phyloP scores from a whole-genome alignment of 2,888 invertebrate genomes.

The Himalopsyche kuldschensis region DNA sequence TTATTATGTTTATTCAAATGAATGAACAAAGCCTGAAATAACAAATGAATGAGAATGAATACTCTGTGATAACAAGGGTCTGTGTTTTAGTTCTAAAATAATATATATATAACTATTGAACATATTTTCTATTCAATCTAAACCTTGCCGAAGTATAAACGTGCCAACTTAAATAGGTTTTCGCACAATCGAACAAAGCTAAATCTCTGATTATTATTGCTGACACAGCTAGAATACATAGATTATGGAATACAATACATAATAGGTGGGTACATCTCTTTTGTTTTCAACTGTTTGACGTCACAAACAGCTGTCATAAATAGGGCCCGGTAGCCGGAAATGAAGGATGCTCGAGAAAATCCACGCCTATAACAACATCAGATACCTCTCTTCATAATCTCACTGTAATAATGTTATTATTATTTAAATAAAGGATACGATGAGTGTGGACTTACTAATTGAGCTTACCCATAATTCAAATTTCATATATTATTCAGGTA shows the following conservation, averaged over 20 bases:
- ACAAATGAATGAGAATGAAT: too few species aligned
- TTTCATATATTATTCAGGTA: too few species aligned
- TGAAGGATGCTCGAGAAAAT: neutral
- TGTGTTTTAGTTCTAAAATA: too few species aligned
- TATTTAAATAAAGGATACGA: neutral
- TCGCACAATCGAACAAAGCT: neutral
- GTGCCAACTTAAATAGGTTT: too few species aligned
- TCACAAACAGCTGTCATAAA: neutral
- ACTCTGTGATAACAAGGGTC: too few species aligned
- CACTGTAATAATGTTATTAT: neutral
- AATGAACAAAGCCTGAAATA: too few species aligned
- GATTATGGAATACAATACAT: neutral
- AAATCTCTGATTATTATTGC: neutral
- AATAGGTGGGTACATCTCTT: neutral
- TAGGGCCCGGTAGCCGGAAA: neutral
- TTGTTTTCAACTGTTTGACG: neutral
- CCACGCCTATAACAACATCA: neutral
- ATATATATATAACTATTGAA: too few species aligned
- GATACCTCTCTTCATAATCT: neutral
- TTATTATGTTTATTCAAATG: too few species aligned
- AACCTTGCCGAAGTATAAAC: too few species aligned
- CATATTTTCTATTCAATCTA: too few species aligned
- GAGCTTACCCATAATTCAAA: neutral
- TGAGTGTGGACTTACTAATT: neutral
- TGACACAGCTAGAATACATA: neutral